Conservation (phyloP, 2,113 vertebrate genomes). For the Oostethus manadensis region DNA sequence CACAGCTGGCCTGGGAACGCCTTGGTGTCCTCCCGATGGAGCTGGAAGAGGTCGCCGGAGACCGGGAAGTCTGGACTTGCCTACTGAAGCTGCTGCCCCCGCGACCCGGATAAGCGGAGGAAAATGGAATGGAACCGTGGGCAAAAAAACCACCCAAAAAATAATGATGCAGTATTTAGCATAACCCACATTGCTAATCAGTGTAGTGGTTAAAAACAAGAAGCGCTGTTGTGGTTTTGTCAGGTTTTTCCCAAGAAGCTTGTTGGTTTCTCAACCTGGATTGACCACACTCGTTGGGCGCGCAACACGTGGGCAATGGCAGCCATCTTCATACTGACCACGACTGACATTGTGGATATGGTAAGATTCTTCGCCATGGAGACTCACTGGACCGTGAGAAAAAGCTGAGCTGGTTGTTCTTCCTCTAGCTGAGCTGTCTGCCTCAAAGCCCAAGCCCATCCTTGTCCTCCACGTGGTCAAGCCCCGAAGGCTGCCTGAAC, state of each 20-base stretch:
- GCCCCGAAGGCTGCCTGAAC: slow-evolving; percentile 66
- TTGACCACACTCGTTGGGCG: slow-evolving; percentile 93
- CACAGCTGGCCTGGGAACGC: too few relatives aligned
- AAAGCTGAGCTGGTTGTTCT: neutral
- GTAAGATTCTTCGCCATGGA: slow-evolving; percentile 64
- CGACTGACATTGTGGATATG: slow-evolving; percentile 88
- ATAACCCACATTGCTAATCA: too few relatives aligned
- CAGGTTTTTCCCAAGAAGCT: slow-evolving; percentile 89
- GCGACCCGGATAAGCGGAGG: too few relatives aligned
- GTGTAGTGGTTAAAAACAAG: too few relatives aligned
- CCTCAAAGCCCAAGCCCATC: slow-evolving; percentile 56
- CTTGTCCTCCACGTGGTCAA: slow-evolving; percentile 17
- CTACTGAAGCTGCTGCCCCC: too few relatives aligned
- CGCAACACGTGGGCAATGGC: slow-evolving; percentile 96
- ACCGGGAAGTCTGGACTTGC: too few relatives aligned
- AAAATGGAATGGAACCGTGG: too few relatives aligned
- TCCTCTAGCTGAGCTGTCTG: slow-evolving; percentile 81
- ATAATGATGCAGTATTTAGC: too few relatives aligned
- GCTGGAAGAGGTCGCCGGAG: too few relatives aligned
- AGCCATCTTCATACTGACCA: slow-evolving; percentile 86
- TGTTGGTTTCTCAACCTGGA: slow-evolving; percentile 92
- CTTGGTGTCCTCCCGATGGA: too few relatives aligned
- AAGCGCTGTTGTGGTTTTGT: neutral
- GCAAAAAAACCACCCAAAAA: too few relatives aligned
- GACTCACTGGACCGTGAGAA: neutral